Base-by-base conservation (phyloP, 2,113 vertebrate genomes). In the Genyomyrus donnyi region DNA sequence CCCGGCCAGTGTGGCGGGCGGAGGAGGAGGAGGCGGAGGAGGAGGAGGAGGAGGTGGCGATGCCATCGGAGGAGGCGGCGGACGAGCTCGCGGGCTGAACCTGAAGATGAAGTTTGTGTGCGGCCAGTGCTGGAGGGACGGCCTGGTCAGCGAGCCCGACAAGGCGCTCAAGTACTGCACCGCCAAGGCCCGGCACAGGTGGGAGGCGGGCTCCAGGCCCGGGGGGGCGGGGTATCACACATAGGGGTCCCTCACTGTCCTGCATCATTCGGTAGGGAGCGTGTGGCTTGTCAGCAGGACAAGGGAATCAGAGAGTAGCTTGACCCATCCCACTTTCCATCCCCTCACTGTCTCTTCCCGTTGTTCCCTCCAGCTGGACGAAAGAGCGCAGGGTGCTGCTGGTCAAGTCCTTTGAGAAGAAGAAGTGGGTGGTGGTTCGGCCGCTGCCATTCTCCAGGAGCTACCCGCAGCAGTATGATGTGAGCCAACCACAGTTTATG, bases 21-120 rank as follows among this genome's bases (percentile, higher is more conserved):
- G 93, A 0, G 93, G 93, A 1, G 94, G 94, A 4, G 94, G 94
- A 0, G 35, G 35, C 35, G 35, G 35, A 1, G 35, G 35, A 2
- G 35, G 35, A 39, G 92, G 94, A 1, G 94, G 94, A n/a, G 48
- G 93, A 74, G 91, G 93, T 0, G 66, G 92, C 35, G 91, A 93
- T 46, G 91, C 91, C 1, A 35, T 90, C 15, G 95, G 91, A 87
- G 89, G 0, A 91, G 93, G 91, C 5, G 89, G 92, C 35, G 88
- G 0, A 91, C 91, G 93, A n/a, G 90, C 91, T 31, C 91, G 92
- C 0, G 95, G 96, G 45, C 93, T 96, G 50, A 96, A 96, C 93
- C 96, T 99, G 90, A 98, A 99, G 94, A 99, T 99, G 97, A 99
- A 98, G 95, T 99, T 99, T 90, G 98, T 99, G 85, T 99, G 98